phyloP scores from a whole-genome alignment of 2,888 invertebrate species.

The Leptinotarsa rubiginosa region DNA sequence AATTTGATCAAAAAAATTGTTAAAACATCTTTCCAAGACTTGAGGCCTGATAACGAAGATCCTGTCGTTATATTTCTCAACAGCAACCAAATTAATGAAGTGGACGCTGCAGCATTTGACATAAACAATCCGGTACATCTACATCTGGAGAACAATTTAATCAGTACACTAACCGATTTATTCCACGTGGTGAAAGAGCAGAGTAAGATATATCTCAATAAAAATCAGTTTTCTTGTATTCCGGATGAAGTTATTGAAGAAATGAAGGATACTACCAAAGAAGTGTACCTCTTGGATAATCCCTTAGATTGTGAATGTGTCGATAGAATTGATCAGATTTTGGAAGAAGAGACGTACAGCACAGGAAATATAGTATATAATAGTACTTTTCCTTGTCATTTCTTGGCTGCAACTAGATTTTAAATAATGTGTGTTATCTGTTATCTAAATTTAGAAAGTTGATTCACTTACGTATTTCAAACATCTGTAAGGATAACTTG shows the following conservation, averaged over 20 bases:
- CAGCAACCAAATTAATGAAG: constrained; percentile 46
- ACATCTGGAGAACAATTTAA: constrained; percentile 51
- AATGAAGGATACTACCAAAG: constrained; percentile 42
- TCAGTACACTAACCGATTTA: constrained; percentile 41
- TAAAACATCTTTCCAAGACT: constrained; percentile 42
- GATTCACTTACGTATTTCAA: no score
- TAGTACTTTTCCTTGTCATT: constrained; percentile 23
- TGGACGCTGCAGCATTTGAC: constrained; percentile 46
- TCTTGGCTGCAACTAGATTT: neutral
- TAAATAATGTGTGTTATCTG: neutral
- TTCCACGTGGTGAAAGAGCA: constrained; percentile 43
- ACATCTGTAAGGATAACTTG: no score
- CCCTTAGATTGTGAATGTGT: constrained; percentile 54
- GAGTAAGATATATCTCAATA: constrained; percentile 50
- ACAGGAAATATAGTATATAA: neutral
- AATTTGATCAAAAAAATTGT: constrained; percentile 49
- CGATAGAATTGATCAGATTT: constrained; percentile 41
- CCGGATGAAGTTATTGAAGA: constrained; percentile 50
- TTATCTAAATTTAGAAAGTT: no score
- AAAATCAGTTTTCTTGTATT: constrained; percentile 50
- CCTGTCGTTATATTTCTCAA: constrained; percentile 47
- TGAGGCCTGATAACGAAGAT: constrained; percentile 35
- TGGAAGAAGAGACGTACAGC: constrained; percentile 13
- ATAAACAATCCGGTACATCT: constrained; percentile 46
- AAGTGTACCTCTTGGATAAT: constrained; percentile 48